Evolutionary conservation across 2,888 invertebrate genomes (phyloP), one percentile per base, ranked within the genome.

Genomic region (Acanthoscelides obtectus): DNA sequence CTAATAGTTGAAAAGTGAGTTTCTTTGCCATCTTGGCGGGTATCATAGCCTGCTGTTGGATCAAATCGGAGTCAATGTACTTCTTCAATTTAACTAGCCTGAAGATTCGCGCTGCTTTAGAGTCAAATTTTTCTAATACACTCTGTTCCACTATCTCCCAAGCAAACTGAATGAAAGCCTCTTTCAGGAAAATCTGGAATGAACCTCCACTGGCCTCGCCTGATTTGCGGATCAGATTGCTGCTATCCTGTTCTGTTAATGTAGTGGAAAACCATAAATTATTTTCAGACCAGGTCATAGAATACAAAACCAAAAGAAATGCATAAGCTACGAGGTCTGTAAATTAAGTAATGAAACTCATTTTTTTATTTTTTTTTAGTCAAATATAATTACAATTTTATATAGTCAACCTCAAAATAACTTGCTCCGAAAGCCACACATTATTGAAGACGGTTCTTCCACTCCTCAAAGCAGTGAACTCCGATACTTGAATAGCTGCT

Each of bases 11-110:
- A 84, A 97, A 97, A 0, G 96, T 92, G 19, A 97, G 85, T 75
- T 94, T 90, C 83, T 98, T 98, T 1, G 96, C 94, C 84, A 97
- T 96, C 83, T 98, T 98, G 22, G 94, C 93, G 0, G 96, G 94
- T 79, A 98, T 90, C 97, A 98, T 97, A 0, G 95, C 96, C 77
- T 94, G 87, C 80, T 95, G 94, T 83, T 97, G 97, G 72, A 98
- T 93, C 82, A 95, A 93, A 75, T 95, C 97, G 78, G 97, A 95
- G 83, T 98, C 98, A 73, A 97, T 91, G 81, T 91, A 95, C 77
- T 92, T 92, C 81, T 93, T 94, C 64, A 88, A 84, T 69, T 93
- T 89, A 45, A 98, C 91, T 74, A 98, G 89, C 74, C 96, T 92
- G 84, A 97, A 97, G 81, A 96, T 94, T 83, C 96, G 88, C 0